Conservation (phyloP, 1,140 invertebrate species). For the Oryzaephilus surinamensis region DNA sequence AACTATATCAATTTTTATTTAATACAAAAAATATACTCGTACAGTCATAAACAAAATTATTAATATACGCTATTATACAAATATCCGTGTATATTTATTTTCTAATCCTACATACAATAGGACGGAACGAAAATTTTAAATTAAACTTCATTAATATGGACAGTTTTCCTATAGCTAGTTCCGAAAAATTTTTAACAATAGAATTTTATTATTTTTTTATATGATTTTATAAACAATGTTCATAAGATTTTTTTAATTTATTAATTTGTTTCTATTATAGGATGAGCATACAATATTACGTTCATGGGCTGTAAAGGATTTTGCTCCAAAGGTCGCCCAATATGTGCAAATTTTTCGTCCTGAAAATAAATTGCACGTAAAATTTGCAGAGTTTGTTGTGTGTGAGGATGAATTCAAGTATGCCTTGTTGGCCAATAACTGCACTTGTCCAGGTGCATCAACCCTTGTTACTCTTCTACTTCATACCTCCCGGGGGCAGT, state of each 20-base stretch:
- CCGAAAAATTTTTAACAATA: no score
- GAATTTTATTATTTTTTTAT: no score
- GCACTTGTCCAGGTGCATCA: conserved; percentile 92
- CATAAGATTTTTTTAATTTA: conserved; percentile 5
- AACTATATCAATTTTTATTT: no score
- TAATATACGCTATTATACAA: no score
- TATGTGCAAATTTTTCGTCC: conserved; percentile 97
- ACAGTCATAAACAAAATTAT: no score
- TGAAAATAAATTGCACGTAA: conserved; percentile 96
- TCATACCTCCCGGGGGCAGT: conserved; percentile 94
- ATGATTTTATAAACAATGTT: no score
- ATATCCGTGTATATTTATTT: no score
- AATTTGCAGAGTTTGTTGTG: conserved; percentile 95
- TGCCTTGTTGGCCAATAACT: conserved; percentile 93
- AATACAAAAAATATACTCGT: no score
- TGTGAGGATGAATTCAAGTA: conserved; percentile 98
- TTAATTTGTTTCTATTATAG: conserved; percentile 34
- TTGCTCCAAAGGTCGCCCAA: conserved; percentile 89
- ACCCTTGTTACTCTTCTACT: conserved; percentile 90
- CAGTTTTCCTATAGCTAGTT: no score
- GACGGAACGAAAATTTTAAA: no score
- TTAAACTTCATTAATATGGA: no score
- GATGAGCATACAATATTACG: conserved; percentile 95
- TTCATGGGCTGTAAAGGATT: conserved; percentile 98
- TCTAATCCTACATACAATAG: no score